These are phyloP conservation scores for Kryptolebias marmoratus DNA, from an alignment of 2,113 vertebrate genomes.

Conservation along the genomic window DNA sequence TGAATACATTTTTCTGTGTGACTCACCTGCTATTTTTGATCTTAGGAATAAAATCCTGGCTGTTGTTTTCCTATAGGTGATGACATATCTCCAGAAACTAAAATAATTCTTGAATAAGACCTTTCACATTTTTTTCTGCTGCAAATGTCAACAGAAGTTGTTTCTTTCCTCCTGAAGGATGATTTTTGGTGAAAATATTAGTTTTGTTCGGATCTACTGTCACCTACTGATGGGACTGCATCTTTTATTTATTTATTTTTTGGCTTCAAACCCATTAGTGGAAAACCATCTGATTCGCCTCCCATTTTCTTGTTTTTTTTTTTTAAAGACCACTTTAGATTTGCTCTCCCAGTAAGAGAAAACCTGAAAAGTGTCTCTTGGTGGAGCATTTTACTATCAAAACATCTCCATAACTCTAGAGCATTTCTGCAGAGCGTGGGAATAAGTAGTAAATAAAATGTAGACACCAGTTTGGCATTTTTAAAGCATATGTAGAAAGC, in stretches of 20 bases:
- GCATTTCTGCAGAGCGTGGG: not conserved
- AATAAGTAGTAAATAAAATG: constrained; percentile 24
- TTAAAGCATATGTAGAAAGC: constrained; percentile 6
- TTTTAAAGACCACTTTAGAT: not conserved
- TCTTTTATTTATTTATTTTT: no score
- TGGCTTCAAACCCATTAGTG: no score
- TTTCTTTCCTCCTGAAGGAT: no score
- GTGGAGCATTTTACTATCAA: constrained; percentile 7
- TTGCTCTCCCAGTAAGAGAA: not conserved
- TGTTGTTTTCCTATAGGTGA: no score
- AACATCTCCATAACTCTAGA: constrained; percentile 14
- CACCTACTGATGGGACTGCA: not conserved
- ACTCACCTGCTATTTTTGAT: no score
- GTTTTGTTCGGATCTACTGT: not conserved
- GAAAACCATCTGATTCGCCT: not conserved
- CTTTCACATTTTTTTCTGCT: no score
- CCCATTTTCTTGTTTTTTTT: not conserved
- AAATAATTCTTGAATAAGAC: no score
- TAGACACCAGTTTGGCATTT: constrained; percentile 15
- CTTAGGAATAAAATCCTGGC: no score
- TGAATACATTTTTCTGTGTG: no score
- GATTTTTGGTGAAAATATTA: no score
- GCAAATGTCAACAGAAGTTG: no score
- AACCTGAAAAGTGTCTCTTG: not conserved
- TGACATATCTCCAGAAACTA: no score